Conservation (phyloP, 2,888 invertebrate genomes). For the Caenorhabditis auriculariae region DNA sequence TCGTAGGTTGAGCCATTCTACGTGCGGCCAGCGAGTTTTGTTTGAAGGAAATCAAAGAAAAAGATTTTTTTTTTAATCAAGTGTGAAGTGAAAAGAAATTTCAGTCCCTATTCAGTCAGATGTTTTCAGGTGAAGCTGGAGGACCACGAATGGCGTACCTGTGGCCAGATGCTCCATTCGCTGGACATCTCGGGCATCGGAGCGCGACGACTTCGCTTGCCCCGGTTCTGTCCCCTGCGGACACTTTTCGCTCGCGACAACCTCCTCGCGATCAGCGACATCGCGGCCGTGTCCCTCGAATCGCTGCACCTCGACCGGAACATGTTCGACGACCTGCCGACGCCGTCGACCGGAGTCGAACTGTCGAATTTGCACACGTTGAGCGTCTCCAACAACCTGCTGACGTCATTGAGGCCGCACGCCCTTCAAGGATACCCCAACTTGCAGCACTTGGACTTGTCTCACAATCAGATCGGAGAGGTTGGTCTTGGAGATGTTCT, state of each 20-base stretch:
- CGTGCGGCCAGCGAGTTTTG: too few relatives aligned
- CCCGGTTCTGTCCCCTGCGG: conserved; percentile 37
- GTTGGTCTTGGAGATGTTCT: background rate
- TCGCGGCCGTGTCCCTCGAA: conserved; percentile 31
- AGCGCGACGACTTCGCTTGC: conserved; percentile 27
- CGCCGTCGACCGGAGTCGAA: conserved; percentile 30
- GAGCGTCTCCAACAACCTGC: conserved; percentile 45
- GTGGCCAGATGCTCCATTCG: conserved; percentile 43
- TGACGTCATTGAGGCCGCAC: conserved; percentile 40
- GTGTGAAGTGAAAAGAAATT: too few relatives aligned
- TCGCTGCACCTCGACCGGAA: conserved; percentile 36
- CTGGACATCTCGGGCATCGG: conserved; percentile 49
- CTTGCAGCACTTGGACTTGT: conserved; percentile 52
- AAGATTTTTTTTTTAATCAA: too few relatives aligned
- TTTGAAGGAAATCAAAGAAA: too few relatives aligned
- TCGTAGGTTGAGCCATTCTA: too few relatives aligned
- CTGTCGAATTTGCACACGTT: conserved; percentile 46
- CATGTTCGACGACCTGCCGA: conserved; percentile 41
- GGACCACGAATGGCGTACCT: conserved; percentile 41
- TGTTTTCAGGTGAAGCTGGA: too few relatives aligned
- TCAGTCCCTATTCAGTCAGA: too few relatives aligned
- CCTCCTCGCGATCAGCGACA: conserved; percentile 21
- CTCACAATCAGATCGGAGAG: conserved; percentile 42
- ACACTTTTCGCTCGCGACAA: conserved; percentile 42
- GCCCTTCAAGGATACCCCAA: conserved; percentile 41